phyloP scores from a whole-genome alignment of 2,888 invertebrate genomes.

The Odontomyia ornata region DNA sequence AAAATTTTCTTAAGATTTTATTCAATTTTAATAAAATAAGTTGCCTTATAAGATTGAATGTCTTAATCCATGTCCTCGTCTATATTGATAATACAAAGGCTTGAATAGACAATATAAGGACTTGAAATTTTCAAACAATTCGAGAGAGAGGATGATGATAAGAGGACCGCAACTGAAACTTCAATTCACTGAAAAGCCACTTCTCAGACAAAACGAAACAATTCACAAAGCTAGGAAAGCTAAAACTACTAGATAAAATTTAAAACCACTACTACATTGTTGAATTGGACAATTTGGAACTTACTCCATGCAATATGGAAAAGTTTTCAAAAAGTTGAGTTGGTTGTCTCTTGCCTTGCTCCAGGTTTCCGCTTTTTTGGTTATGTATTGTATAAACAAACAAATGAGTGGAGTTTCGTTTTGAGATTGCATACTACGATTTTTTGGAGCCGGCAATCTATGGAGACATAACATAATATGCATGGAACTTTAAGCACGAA shows the following conservation, averaged over 20 bases:
- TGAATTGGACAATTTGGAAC: not conserved
- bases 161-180: not conserved
- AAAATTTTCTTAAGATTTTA: not conserved
- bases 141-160: too few species aligned
- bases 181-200: not conserved
- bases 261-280: not conserved
- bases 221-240: not conserved
- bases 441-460: too few species aligned
- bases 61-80: too few species aligned
- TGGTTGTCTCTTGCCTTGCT: not conserved
- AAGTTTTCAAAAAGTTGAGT: conserved; percentile 7
- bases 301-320: conserved; percentile 26
- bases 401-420: too few species aligned
- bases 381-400: not conserved
- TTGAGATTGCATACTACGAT: too few species aligned
- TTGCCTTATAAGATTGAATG: too few species aligned
- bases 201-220: not conserved
- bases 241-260: conserved; percentile 10
- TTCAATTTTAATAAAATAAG: too few species aligned
- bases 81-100: too few species aligned
- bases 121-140: too few species aligned
- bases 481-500: too few species aligned
- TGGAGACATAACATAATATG: too few species aligned
- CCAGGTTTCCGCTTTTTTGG: not conserved
- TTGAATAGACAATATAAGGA: too few species aligned